Conservation (phyloP, 2,113 vertebrate species). For the Pionites leucogaster region DNA sequence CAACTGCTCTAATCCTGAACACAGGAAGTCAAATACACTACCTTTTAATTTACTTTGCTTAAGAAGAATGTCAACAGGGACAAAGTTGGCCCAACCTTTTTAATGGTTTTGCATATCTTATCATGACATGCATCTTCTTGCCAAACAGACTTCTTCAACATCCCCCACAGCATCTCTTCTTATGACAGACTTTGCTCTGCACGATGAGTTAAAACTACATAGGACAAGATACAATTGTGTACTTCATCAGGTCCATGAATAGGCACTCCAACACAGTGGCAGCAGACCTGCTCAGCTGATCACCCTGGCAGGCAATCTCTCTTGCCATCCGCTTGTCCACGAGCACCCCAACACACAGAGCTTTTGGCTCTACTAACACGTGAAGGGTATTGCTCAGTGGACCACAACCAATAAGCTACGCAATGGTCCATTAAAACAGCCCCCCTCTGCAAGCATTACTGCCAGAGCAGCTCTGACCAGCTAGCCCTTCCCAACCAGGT, state of each 20-base stretch:
- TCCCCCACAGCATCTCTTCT: background rate
- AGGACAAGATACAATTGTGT: background rate
- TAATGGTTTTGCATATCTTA: background rate
- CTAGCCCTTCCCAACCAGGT: background rate
- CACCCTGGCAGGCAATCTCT: background rate
- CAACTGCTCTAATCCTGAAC: background rate
- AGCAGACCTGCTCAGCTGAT: background rate
- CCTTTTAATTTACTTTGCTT: background rate
- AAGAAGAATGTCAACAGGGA: background rate
- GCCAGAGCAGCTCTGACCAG: background rate
- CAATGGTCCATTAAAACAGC: background rate
- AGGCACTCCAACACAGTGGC: background rate
- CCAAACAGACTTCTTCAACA: background rate
- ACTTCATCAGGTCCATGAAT: background rate
- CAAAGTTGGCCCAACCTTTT: background rate
- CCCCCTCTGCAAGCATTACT: background rate
- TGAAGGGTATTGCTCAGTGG: background rate
- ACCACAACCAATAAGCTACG: background rate
- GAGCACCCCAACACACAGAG: background rate
- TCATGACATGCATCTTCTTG: background rate
- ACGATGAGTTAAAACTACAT: background rate
- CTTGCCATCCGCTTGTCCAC: background rate
- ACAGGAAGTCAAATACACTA: background rate
- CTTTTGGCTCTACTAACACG: background rate
- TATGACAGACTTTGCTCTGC: background rate